phyloP scores from a whole-genome alignment of 1,140 invertebrate genomes.

The Globodera rostochiensis region DNA sequence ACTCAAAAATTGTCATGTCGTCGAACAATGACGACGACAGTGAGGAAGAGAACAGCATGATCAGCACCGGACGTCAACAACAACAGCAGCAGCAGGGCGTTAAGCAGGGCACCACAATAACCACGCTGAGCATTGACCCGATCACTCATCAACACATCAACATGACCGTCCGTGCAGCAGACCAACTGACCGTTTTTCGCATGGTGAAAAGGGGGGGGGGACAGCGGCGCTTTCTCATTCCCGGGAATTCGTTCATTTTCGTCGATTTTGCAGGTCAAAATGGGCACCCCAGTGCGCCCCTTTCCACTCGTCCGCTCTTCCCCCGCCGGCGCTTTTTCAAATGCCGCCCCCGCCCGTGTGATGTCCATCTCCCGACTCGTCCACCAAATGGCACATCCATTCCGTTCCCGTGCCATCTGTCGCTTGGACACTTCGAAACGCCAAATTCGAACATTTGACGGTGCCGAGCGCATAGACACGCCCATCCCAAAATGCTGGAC shows the following conservation, averaged over 20 bases:
- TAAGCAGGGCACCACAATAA: background rate
- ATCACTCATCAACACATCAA: slow-evolving; percentile 14
- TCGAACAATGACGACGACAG: background rate
- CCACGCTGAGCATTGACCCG: slow-evolving; percentile 19
- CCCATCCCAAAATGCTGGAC: slow-evolving; percentile 34
- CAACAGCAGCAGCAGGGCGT: background rate
- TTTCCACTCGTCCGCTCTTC: slow-evolving; percentile 11
- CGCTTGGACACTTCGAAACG: slow-evolving; percentile 26
- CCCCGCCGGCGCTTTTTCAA: slow-evolving; percentile 1
- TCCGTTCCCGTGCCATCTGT: slow-evolving; percentile 32
- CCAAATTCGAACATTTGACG: slow-evolving; percentile 17
- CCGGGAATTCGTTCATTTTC: background rate
- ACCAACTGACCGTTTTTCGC: slow-evolving; percentile 3
- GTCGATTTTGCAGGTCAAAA: background rate
- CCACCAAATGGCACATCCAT: background rate
- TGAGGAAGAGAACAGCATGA: background rate
- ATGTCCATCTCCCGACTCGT: background rate
- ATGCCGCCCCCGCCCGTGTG: background rate
- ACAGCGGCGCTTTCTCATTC: background rate
- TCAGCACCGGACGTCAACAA: background rate
- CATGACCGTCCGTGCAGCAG: background rate
- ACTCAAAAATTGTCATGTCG: background rate
- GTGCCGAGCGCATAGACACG: slow-evolving; percentile 10
- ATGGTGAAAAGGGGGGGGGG: background rate
- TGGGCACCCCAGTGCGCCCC: background rate